These are phyloP conservation scores for Phaethornis superciliosus DNA, from an alignment of 2,113 vertebrate genomes.

Conservation along the genomic window DNA sequence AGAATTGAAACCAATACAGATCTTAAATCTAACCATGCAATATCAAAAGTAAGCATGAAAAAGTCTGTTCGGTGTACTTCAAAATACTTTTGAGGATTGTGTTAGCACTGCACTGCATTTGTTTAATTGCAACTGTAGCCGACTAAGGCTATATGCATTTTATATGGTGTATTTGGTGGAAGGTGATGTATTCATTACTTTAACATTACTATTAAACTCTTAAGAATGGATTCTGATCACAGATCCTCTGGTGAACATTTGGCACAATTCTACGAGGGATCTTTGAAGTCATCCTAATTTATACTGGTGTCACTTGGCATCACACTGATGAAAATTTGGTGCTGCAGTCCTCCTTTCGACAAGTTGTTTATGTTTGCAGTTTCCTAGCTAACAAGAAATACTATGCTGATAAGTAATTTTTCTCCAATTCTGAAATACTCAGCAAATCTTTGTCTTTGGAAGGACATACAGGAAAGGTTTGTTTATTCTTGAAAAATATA, in stretches of 20 bases:
- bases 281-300: constrained; percentile 1
- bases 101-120: constrained; percentile 8
- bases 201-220: constrained; percentile 42
- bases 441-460: constrained; percentile 7
- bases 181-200: constrained; percentile 2
- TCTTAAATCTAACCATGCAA: constrained; percentile 44
- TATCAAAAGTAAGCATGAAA: constrained; percentile 62
- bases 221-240: constrained; percentile 5
- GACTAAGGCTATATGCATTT: constrained; percentile 51
- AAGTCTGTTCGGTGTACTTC: neutral
- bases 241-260: neutral
- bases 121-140: neutral
- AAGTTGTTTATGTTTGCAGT: constrained; percentile 39
- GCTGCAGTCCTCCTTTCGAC: neutral
- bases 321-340: neutral
- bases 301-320: neutral
- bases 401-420: constrained; percentile 31
- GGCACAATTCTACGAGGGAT: neutral
- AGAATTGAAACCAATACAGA: constrained; percentile 69
- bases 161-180: neutral
- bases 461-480: neutral
- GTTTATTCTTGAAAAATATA: neutral
- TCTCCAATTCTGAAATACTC: neutral
- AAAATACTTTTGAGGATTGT: constrained; percentile 44
- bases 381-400: constrained; percentile 37